Percentiles rank a stretch among this genome's conserved stretches.
Evolutionary conservation across 2,113 vertebrate genomes (phyloP).

Genomic region (Larimichthys polyactis): DNA sequence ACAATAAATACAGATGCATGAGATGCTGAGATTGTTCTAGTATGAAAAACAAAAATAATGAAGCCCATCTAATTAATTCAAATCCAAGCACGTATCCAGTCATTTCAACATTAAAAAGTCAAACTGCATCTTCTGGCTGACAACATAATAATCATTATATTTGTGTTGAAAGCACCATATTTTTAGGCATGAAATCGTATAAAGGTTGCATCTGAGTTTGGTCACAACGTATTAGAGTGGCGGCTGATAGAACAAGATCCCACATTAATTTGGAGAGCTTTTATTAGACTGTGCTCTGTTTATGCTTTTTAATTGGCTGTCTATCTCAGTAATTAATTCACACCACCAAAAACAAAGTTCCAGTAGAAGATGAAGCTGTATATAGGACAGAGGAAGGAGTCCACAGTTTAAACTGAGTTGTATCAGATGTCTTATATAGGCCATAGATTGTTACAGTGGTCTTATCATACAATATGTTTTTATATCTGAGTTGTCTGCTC

Average conservation of each 20-base stretch:
- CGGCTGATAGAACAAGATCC: slow-evolving; percentile 30
- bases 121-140: not conserved
- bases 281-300: slow-evolving; percentile 38
- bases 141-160: slow-evolving; percentile 29
- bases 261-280: slow-evolving; percentile 30
- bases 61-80: slow-evolving; percentile 29
- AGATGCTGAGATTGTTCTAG: too few relatives aligned
- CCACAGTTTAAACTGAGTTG: not conserved
- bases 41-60: slow-evolving; percentile 15
- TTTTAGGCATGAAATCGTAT: slow-evolving; percentile 55
- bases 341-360: slow-evolving; percentile 22
- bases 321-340: slow-evolving; percentile 46
- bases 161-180: slow-evolving; percentile 23
- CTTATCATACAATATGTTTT: not conserved
- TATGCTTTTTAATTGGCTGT: slow-evolving; percentile 52
- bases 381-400: slow-evolving; percentile 9
- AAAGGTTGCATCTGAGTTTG: slow-evolving; percentile 29
- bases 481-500: not conserved
- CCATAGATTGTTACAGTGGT: not conserved
- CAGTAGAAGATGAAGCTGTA: slow-evolving; percentile 3
- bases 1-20: not conserved
- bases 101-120: slow-evolving; percentile 39
- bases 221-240: slow-evolving; percentile 46
- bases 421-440: slow-evolving; percentile 11
- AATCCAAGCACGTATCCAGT: slow-evolving; percentile 9